These are phyloP conservation scores for Acrocephalus kingi DNA, from an alignment of 2,113 vertebrate species.

Conservation along the genomic window DNA sequence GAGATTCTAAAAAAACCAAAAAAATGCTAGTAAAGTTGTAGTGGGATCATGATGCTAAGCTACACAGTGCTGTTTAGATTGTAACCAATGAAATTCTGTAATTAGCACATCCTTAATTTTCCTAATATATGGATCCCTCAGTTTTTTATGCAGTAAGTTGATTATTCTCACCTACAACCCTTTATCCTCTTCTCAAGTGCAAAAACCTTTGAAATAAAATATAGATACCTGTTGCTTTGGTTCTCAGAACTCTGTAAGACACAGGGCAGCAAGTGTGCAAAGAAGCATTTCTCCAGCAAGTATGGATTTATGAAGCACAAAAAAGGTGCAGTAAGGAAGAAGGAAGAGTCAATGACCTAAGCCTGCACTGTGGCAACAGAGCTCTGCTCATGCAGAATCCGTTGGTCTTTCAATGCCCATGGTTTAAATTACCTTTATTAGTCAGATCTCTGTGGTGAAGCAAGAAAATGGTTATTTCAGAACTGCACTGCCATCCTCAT, in stretches of 20 bases:
- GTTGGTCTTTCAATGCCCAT: fast-evolving
- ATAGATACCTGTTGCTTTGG: background rate
- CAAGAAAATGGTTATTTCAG: background rate
- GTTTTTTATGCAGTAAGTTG: background rate
- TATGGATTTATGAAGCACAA: background rate
- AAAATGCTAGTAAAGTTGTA: background rate
- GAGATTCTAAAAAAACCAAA: background rate
- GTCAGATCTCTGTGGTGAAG: background rate
- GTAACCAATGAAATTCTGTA: background rate
- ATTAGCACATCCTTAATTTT: background rate
- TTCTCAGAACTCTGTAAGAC: background rate
- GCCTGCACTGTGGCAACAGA: background rate
- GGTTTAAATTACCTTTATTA: background rate
- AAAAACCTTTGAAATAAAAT: background rate
- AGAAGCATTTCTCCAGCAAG: background rate
- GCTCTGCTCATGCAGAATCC: background rate
- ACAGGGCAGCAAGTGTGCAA: background rate
- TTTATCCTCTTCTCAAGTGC: background rate
- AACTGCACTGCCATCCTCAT: background rate
- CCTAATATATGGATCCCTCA: background rate
- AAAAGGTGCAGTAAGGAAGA: background rate
- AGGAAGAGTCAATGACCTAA: background rate
- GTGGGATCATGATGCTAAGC: background rate
- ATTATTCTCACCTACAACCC: background rate
- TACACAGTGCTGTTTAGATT: background rate